These are phyloP conservation scores for Rhinophrynus dorsalis DNA, from an alignment of 2,797 vertebrate genomes.

Conservation along the genomic window DNA sequence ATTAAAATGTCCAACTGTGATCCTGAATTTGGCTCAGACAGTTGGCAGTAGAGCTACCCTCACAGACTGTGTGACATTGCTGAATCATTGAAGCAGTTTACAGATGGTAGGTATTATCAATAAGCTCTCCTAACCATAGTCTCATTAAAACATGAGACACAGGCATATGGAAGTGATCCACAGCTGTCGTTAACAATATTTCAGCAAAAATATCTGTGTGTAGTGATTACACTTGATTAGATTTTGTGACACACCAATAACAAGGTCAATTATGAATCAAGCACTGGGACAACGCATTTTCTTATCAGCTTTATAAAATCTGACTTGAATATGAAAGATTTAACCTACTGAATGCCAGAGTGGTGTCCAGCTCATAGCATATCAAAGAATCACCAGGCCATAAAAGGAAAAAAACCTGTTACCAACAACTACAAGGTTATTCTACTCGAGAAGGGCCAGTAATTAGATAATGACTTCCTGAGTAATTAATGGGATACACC, in stretches of 20 bases:
- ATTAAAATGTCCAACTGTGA: background rate
- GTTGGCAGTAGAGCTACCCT: conserved; percentile 23
- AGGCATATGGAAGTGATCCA: background rate
- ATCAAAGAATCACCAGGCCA: too few relatives aligned
- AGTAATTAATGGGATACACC: too few relatives aligned
- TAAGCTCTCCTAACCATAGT: background rate
- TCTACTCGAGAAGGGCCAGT: too few relatives aligned
- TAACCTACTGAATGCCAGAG: too few relatives aligned
- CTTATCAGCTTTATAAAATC: too few relatives aligned
- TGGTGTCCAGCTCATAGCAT: too few relatives aligned
- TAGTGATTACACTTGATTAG: background rate
- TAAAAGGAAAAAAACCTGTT: too few relatives aligned
- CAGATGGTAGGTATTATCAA: conserved; percentile 56
- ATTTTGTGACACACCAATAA: background rate
- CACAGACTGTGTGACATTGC: background rate
- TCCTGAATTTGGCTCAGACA: background rate
- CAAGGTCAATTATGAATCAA: too few relatives aligned
- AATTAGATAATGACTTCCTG: too few relatives aligned
- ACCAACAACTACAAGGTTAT: too few relatives aligned
- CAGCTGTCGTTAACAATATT: background rate
- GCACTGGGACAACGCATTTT: too few relatives aligned
- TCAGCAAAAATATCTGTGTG: background rate
- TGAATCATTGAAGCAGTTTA: conserved; percentile 43
- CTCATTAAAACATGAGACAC: background rate
- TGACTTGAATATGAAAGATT: too few relatives aligned